A percentile compares a stretch with the other conserved stretches of the same genome.
Conservation (phyloP, 2,888 invertebrate genomes). For the Nysson spinosus region DNA sequence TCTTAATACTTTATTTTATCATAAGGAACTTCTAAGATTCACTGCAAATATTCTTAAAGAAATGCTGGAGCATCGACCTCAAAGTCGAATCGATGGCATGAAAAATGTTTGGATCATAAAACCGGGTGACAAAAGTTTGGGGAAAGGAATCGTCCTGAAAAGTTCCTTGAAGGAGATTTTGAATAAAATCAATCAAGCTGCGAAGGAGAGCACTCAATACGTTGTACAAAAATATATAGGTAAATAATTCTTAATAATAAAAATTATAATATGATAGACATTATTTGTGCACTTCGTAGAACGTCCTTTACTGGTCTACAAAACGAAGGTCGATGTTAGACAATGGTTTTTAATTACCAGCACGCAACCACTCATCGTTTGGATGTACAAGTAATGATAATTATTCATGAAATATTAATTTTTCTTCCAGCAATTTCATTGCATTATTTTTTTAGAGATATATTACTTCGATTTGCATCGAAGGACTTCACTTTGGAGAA, state of each 20-base stretch:
- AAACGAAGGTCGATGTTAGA: slow-evolving; percentile 53
- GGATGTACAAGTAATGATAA: slow-evolving; percentile 54
- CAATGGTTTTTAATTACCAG: slow-evolving; percentile 56
- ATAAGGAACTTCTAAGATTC: slow-evolving; percentile 32
- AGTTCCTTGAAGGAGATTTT: slow-evolving; percentile 41
- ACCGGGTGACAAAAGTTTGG: slow-evolving; percentile 53
- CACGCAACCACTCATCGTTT: slow-evolving; percentile 52
- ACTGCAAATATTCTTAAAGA: slow-evolving; percentile 17
- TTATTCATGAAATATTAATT: background rate
- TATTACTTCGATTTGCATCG: slow-evolving; percentile 54
- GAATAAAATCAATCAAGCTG: slow-evolving; percentile 41
- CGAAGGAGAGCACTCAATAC: slow-evolving; percentile 44
- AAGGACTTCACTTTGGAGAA: slow-evolving; percentile 47
- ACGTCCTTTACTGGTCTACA: slow-evolving; percentile 48
- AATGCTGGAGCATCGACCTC: slow-evolving; percentile 39
- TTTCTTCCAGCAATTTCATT: background rate
- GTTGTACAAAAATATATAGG: slow-evolving; percentile 57
- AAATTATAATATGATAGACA: too few relatives aligned
- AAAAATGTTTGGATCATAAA: slow-evolving; percentile 55
- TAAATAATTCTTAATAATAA: background rate
- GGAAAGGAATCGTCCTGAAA: slow-evolving; percentile 50
- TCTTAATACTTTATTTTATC: background rate
- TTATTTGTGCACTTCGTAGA: too few relatives aligned
- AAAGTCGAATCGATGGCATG: slow-evolving; percentile 51
- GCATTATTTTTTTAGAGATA: slow-evolving; percentile 33